A percentile compares a stretch with the other conserved stretches of the same genome.
Evolutionary conservation across 1,140 invertebrate species (phyloP).

Genomic region (Probaryconus sp.): DNA sequence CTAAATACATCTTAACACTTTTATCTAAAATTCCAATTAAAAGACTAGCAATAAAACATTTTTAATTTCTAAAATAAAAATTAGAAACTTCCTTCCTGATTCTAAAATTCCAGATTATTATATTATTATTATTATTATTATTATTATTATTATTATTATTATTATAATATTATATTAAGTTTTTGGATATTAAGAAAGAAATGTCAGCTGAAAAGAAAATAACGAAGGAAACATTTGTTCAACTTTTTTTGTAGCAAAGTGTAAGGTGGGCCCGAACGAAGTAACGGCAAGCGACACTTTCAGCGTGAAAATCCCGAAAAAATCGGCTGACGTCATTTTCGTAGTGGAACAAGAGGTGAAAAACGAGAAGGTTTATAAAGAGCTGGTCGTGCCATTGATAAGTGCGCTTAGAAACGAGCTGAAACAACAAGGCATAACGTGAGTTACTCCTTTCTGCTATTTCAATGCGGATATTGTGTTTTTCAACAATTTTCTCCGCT

Average conservation of each 20-base stretch:
- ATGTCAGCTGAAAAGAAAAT: too few relatives aligned
- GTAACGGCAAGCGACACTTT: conserved; percentile 80
- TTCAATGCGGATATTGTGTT: conserved; percentile 29
- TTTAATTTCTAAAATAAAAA: too few relatives aligned
- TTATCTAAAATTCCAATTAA: background rate
- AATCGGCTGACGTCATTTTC: conserved; percentile 86
- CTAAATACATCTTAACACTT: background rate
- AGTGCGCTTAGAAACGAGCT: conserved; percentile 75
- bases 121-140: too few relatives aligned
- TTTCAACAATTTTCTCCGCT: conserved; percentile 5
- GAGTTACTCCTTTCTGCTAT: conserved; percentile 53
- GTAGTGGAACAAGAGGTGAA: conserved; percentile 81
- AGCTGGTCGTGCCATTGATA: conserved; percentile 74
- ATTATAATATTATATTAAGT: too few relatives aligned
- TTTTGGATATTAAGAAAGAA: too few relatives aligned
- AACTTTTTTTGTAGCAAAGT: too few relatives aligned
- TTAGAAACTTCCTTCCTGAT: too few relatives aligned
- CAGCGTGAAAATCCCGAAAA: conserved; percentile 82
- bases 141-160: too few relatives aligned
- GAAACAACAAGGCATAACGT: conserved; percentile 80
- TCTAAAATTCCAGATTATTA: too few relatives aligned
- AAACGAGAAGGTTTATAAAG: conserved; percentile 78
- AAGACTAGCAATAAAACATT: background rate
- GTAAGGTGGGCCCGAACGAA: conserved; percentile 79
- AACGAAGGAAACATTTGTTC: too few relatives aligned